A percentile compares a stretch with the other conserved stretches of the same genome.
These are phyloP conservation scores for Enteromius argenteus DNA, from an alignment of 2,797 vertebrate species.

Conservation along the genomic window DNA sequence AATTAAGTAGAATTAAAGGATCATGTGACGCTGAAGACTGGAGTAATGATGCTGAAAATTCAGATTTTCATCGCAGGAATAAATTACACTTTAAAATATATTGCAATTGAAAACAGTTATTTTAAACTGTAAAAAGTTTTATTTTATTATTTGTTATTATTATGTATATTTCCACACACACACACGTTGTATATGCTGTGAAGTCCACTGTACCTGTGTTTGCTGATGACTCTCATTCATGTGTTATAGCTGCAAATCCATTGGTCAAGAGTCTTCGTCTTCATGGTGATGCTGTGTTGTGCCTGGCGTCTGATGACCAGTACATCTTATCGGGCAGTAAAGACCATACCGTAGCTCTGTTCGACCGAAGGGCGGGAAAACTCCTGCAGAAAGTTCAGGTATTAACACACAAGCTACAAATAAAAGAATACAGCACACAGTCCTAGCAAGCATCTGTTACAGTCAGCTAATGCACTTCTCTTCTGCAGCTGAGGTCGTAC, in stretches of 20 bases:
- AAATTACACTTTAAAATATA: not conserved
- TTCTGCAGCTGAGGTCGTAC: conserved; percentile 84
- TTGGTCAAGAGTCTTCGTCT: conserved; percentile 84
- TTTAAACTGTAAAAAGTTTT: not conserved
- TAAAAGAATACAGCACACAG: not conserved
- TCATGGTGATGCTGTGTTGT: conserved; percentile 84
- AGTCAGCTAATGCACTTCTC: not conserved
- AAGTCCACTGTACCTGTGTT: not conserved
- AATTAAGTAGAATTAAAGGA: not conserved
- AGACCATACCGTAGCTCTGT: conserved; percentile 86
- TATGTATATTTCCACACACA: not conserved
- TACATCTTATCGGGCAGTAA: conserved; percentile 90
- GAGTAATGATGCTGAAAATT: not conserved
- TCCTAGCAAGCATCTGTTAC: not conserved
- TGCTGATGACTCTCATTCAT: conserved; percentile 24
- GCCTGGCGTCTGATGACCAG: conserved; percentile 84
- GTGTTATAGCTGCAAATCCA: conserved; percentile 75
- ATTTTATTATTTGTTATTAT: not conserved
- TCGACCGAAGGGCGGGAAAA: conserved; percentile 84
- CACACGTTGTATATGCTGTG: not conserved
- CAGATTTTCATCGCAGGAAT: not conserved
- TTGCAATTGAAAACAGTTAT: not conserved
- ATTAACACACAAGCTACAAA: conserved; percentile 9
- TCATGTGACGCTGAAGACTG: not conserved
- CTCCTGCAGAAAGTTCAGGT: conserved; percentile 86